A percentile compares a stretch with the other conserved stretches of the same genome.
phyloP scores from a whole-genome alignment of 2,113 vertebrate genomes.

The Sminthopsis crassicaudata region DNA sequence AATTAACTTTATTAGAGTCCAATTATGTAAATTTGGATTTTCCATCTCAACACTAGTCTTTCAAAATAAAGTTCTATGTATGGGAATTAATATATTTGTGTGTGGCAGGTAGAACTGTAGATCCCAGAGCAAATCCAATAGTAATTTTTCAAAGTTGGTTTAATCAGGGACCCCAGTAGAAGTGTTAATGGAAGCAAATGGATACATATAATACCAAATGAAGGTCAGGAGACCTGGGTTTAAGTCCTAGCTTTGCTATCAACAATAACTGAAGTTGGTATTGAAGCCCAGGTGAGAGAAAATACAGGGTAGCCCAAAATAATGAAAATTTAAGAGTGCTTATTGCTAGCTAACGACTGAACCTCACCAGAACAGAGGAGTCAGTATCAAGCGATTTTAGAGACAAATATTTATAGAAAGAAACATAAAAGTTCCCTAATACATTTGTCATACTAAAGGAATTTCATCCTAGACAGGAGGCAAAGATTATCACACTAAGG shows the following conservation, averaged over 20 bases:
- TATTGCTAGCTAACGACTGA: no score
- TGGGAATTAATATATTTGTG: background rate
- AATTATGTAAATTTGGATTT: slow-evolving; percentile 28
- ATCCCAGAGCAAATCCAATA: slow-evolving; percentile 15
- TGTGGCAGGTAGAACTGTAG: background rate
- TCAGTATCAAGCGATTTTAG: no score
- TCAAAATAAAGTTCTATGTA: slow-evolving; percentile 8
- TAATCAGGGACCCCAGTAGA: background rate
- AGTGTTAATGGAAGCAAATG: background rate
- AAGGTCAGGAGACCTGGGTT: background rate
- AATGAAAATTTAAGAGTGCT: no score
- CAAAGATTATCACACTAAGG: no score
- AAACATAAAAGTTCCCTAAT: no score
- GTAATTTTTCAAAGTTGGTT: background rate
- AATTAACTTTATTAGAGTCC: slow-evolving; percentile 38
- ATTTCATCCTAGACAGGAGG: no score
- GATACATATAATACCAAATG: background rate
- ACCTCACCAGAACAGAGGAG: no score
- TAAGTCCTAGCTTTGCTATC: background rate
- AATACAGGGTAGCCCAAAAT: no score
- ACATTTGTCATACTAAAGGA: no score
- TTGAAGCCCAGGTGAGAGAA: background rate
- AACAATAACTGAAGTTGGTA: background rate
- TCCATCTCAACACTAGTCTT: slow-evolving; percentile 18
- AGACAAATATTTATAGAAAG: no score